Conservation (phyloP, 1,140 invertebrate genomes). For the Eufriesea mexicana region DNA sequence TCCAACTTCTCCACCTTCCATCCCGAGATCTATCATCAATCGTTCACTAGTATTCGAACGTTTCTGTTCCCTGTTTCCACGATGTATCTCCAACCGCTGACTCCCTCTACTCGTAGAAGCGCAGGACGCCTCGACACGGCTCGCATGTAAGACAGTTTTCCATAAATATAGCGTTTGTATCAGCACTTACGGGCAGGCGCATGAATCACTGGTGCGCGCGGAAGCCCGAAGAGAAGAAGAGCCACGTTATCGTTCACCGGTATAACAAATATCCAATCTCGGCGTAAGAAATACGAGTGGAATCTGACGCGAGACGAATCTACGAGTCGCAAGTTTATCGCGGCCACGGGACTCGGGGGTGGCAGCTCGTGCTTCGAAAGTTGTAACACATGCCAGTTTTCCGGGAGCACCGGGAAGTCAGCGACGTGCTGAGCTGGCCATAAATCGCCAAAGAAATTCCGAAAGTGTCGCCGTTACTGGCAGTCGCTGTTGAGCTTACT, state of each 20-base stretch:
- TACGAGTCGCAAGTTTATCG: conserved; percentile 63
- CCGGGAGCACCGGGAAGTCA: conserved; percentile 50
- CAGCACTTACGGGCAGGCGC: background rate
- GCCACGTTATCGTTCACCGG: conserved; percentile 13
- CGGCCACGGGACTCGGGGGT: background rate
- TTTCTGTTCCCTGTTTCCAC: too few relatives aligned
- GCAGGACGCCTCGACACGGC: background rate
- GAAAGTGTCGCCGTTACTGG: conserved; percentile 68
- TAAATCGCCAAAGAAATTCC: conserved; percentile 64
- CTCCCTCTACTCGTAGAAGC: background rate
- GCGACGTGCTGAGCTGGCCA: conserved; percentile 54
- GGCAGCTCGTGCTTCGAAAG: conserved; percentile 50
- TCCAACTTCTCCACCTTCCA: background rate
- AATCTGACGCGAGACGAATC: conserved; percentile 57
- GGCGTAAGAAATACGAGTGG: conserved; percentile 21
- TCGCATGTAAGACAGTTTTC: background rate
- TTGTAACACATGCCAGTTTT: conserved; percentile 63
- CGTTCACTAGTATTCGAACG: background rate
- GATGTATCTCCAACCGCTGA: too few relatives aligned
- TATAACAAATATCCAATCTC: conserved; percentile 50
- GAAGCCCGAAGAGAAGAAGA: background rate
- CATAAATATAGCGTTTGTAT: conserved; percentile 31
- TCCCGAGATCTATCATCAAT: background rate
- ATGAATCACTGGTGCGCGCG: conserved; percentile 20
- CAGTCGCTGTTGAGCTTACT: background rate